Evolutionary conservation across 2,113 vertebrate genomes (phyloP).

Genomic region (Noturus placidus): DNA sequence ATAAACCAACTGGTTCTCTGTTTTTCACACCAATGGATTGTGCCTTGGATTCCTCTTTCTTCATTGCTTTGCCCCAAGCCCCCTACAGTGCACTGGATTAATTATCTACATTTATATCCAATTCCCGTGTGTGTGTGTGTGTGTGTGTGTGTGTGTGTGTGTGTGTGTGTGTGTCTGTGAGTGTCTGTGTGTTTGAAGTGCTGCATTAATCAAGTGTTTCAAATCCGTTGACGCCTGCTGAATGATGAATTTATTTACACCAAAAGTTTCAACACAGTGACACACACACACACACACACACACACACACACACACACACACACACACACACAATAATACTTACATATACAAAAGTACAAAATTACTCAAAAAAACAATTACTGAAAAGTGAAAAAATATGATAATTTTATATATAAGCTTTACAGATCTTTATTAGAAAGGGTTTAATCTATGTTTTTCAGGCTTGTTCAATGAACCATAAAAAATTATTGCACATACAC

Average conservation of each 20-base stretch:
- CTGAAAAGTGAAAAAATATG: not conserved
- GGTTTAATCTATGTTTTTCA: too few relatives aligned
- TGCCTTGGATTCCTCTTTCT: not conserved
- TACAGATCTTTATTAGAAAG: too few relatives aligned
- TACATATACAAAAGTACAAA: not conserved
- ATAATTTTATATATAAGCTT: too few relatives aligned
- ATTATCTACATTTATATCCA: not conserved
- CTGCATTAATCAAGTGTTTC: conserved; percentile 3
- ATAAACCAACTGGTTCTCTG: not conserved
- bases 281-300: not conserved
- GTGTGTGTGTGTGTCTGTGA: not conserved
- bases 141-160: not conserved
- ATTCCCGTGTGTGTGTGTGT: not conserved
- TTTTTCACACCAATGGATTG: not conserved
- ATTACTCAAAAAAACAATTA: not conserved
- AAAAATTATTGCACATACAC: too few relatives aligned
- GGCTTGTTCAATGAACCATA: too few relatives aligned
- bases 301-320: not conserved
- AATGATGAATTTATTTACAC: not conserved
- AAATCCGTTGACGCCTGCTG: not conserved
- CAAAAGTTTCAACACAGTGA: not conserved
- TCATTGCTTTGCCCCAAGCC: not conserved
- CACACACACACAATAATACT: not conserved
- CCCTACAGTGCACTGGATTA: not conserved
- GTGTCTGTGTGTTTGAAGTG: not conserved